Evolutionary conservation across 2,888 invertebrate genomes (phyloP), one percentile per base, ranked within the genome.

Genomic region (Agonopterix alstromeriana): DNA sequence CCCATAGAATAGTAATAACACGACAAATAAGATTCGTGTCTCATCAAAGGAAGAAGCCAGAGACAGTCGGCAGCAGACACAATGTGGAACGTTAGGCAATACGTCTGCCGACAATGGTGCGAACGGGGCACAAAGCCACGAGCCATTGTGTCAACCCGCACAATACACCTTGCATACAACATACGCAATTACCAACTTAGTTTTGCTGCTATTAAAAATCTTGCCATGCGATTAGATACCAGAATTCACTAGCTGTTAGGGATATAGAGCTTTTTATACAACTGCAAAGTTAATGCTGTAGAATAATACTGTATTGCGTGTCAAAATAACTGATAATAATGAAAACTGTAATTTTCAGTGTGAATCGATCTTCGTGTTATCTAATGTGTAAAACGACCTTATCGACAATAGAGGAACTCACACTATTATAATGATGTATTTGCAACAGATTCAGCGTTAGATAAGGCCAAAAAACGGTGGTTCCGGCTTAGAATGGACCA

Each of bases 71-170:
- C 71, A 75, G 73, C 65, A 75, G 78, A 77, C 78, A 83, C 84
- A 83, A 82, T 82, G 82, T 82, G 74, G 75, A 77, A 82, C 82
- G 79, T 82, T 83, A 77, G 78, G 82, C 85, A 86, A 86, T 85
- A 85, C 82, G 84, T 84, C 83, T 74, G 74, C 73, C 73, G 76
- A 86, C 85, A 86, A 85, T 85, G 76, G 81, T 71, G 77, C 76
- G 78, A 82, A 75, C 77, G 73, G 64, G 73, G 77, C 77, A 86
- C 86, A 87, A 86, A 86, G 84, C 84, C 78, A 69, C 73, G 70
- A 71, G 70, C 70, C 70, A 84, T 86, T 85, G 84, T 85, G 73
- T 80, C 80, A 81, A 73, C 76, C 75, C 76, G 69, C 77, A 85
- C 86, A 86, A 85, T 84, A 84, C 80, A 81, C 79, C 82, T 78